phyloP scores from a whole-genome alignment of 1,140 invertebrate genomes.

The Chelonus insularis region DNA sequence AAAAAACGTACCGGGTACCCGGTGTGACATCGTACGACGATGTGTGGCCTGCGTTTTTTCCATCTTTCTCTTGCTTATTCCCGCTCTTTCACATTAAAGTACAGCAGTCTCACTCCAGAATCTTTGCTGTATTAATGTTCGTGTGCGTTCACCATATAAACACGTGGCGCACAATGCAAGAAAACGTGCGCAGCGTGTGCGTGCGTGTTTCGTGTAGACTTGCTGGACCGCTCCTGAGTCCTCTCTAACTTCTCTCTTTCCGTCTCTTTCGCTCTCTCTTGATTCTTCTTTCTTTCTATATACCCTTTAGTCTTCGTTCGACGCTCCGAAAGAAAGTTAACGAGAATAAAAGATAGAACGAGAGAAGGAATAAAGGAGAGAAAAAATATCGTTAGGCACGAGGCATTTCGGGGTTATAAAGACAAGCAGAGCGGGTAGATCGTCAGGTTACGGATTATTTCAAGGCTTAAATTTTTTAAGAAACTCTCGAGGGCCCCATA shows the following conservation, averaged over 20 bases:
- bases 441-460: slow-evolving; percentile 6
- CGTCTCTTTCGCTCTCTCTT: not conserved
- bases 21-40: not conserved
- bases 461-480: not conserved
- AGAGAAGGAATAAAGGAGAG: not conserved
- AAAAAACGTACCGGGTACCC: slow-evolving; percentile 3
- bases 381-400: not conserved
- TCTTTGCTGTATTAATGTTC: not conserved
- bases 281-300: not conserved
- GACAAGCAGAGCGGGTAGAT: not conserved
- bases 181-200: slow-evolving; percentile 7
- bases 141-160: slow-evolving; percentile 20
- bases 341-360: not conserved
- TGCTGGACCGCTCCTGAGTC: slow-evolving; percentile 15
- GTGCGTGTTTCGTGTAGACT: not conserved
- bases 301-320: not conserved
- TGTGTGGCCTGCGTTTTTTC: not conserved
- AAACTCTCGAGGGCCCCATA: slow-evolving; percentile 16
- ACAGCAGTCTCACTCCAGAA: slow-evolving; percentile 7
- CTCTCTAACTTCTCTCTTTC: not conserved
- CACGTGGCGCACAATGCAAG: slow-evolving; percentile 14
- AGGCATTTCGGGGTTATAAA: not conserved
- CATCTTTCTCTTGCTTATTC: not conserved
- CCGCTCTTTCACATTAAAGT: not conserved
- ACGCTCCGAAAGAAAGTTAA: not conserved